A percentile compares a stretch with the other conserved stretches of the same genome.
Evolutionary conservation across 2,797 vertebrate genomes (phyloP).

Genomic region (Neosalanx taihuensis): DNA sequence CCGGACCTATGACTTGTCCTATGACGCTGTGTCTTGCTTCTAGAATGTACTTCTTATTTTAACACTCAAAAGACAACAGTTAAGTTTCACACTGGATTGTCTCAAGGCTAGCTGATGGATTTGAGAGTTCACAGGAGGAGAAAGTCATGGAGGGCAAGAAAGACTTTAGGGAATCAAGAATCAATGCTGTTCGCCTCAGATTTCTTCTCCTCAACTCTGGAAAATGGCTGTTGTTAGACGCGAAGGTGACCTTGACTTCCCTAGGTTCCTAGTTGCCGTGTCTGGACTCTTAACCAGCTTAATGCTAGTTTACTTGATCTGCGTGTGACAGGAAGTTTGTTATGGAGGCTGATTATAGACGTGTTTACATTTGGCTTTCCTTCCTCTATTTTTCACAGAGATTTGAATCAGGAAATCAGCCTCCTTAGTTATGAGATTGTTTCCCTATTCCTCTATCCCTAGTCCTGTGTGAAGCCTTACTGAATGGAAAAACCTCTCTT

Average conservation of each 20-base stretch:
- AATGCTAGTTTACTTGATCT: conserved; percentile 59
- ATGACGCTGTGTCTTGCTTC: not conserved
- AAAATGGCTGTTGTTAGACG: conserved; percentile 62
- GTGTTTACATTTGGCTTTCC: conserved; percentile 65
- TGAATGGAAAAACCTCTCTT: not conserved
- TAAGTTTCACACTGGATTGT: not conserved
- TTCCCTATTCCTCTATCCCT: not conserved
- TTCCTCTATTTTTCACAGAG: conserved; percentile 54
- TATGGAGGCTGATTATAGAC: conserved; percentile 69
- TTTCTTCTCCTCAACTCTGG: conserved; percentile 44
- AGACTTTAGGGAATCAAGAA: not conserved
- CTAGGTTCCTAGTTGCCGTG: conserved; percentile 44
- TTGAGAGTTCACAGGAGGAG: not conserved
- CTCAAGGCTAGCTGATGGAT: not conserved
- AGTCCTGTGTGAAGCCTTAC: not conserved
- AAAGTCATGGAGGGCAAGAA: conserved; percentile 5
- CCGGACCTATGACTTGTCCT: too few species aligned
- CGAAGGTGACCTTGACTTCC: conserved; percentile 59
- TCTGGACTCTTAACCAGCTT: conserved; percentile 24
- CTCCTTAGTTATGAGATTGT: conserved; percentile 25
- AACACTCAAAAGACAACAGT: not conserved
- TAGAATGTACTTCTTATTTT: not conserved
- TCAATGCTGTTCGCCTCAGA: not conserved
- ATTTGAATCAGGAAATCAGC: conserved; percentile 64
- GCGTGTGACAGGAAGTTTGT: conserved; percentile 72